Base-by-base conservation (phyloP, 1,140 invertebrate species). In the Triops longicaudatus region DNA sequence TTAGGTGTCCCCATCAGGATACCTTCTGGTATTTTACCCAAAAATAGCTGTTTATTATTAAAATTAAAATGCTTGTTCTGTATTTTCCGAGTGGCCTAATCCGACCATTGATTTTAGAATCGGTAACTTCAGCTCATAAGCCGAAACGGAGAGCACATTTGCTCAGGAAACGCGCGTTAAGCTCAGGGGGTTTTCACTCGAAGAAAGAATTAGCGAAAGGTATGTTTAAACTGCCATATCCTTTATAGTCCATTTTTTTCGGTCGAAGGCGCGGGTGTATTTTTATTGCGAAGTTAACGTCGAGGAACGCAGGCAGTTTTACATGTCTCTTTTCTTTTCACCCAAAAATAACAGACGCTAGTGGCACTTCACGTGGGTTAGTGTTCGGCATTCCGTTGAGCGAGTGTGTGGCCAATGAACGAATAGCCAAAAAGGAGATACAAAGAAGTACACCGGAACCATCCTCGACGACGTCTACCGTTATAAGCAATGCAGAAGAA, bases 381-480 rank as follows among this genome's bases (percentile, higher is more conserved):
- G 91, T 96, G 78, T 97, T 97, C 82, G 93, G 93, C 2, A 90
- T 95, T 79, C 89, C 93, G 9, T 84, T 97, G 79, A 85, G 88
- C 44, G 90, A 92, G 81, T 95, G 93, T 81, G 88, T 96, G 76
- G 89, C 91, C 81, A 92, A 93, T 80, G 93, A 95, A 82, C 78
- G 72, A 37, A 73, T 37, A 76, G 42, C 73, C 41, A 83, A 79
- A 44, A 73, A 26, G 22, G 17, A 22, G 14, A n/a, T 28, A 6
- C 26, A 50, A 37, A 44, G 41, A 50, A 37, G 72, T 26, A 78
- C 50, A 76, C 72, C 37, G 78, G 77, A 37, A 78, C 79, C 44
- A 78, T 75, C 27, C 76, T 72, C 17, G 50, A 78, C 37, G 75
- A 74, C 44, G 44, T 44, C 17, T 17, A 27, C 77, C 26, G 31